Conservation (phyloP, 2,797 vertebrate genomes). For the Dallia pectoralis region DNA sequence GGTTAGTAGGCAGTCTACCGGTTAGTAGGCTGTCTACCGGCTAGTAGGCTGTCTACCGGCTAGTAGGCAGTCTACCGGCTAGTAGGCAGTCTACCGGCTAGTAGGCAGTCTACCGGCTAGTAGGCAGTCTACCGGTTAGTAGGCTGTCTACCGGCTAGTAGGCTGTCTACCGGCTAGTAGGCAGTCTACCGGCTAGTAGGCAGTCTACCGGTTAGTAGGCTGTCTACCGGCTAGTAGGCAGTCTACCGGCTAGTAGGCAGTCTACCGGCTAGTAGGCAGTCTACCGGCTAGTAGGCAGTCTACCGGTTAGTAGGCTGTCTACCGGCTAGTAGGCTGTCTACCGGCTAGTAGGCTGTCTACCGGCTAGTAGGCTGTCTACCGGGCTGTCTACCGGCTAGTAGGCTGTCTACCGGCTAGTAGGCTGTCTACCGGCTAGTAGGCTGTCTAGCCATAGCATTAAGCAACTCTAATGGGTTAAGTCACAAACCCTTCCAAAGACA, state of each 20-base stretch:
- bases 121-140: not conserved
- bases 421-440: not conserved
- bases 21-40: slow-evolving; percentile 22
- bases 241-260: not conserved
- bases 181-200: not conserved
- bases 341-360: not conserved
- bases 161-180: not conserved
- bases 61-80: no score
- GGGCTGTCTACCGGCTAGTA: not conserved
- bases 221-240: not conserved
- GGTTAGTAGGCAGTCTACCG: no score
- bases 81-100: no score
- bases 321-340: not conserved
- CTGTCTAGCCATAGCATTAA: slow-evolving; percentile 43
- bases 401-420: not conserved
- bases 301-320: not conserved
- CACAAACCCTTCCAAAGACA: slow-evolving; percentile 34
- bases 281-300: not conserved
- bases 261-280: not conserved
- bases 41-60: slow-evolving; percentile 22
- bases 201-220: not conserved
- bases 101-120: not conserved
- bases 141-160: not conserved
- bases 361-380: no score
- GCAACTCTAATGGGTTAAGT: slow-evolving; percentile 25